These are phyloP conservation scores for Hyles euphorbiae DNA, from an alignment of 1,140 invertebrate species.

Conservation along the genomic window DNA sequence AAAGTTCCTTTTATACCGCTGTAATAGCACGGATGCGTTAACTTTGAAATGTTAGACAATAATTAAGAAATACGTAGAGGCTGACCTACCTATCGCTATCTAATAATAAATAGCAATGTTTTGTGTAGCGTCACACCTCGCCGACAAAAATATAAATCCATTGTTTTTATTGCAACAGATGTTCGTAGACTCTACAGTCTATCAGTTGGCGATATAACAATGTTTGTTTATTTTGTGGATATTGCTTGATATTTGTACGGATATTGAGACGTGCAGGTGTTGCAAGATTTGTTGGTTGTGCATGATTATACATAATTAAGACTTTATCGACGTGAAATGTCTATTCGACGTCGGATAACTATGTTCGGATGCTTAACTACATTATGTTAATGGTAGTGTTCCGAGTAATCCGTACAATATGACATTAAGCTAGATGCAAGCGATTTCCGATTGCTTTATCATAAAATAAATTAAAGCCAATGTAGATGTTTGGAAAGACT, in stretches of 20 bases:
- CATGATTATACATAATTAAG: not conserved
- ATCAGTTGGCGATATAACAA: constrained; percentile 1
- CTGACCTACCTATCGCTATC: not conserved
- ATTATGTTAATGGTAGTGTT: constrained; percentile 3
- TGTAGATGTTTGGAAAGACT: too few relatives aligned
- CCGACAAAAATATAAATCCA: constrained; percentile 9
- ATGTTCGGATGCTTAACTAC: constrained; percentile 1
- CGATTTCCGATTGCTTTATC: too few relatives aligned
- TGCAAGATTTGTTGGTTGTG: not conserved
- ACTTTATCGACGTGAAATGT: constrained; percentile 4
- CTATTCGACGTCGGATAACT: constrained; percentile 6
- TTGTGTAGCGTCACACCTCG: constrained; percentile 6
- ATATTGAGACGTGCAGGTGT: too few relatives aligned
- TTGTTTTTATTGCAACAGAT: constrained; percentile 12
- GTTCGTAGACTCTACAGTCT: constrained; percentile 1
- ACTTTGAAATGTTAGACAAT: not conserved
- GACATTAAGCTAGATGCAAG: too few relatives aligned
- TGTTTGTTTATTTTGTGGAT: constrained; percentile 3
- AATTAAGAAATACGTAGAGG: constrained; percentile 1
- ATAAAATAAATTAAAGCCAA: too few relatives aligned
- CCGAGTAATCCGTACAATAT: too few relatives aligned
- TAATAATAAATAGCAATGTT: constrained; percentile 8
- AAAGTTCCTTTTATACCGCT: not conserved
- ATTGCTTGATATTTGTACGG: not conserved
- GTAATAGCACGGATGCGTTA: too few relatives aligned